phyloP scores from a whole-genome alignment of 2,888 invertebrate genomes.

The Nymphalis c-album region DNA sequence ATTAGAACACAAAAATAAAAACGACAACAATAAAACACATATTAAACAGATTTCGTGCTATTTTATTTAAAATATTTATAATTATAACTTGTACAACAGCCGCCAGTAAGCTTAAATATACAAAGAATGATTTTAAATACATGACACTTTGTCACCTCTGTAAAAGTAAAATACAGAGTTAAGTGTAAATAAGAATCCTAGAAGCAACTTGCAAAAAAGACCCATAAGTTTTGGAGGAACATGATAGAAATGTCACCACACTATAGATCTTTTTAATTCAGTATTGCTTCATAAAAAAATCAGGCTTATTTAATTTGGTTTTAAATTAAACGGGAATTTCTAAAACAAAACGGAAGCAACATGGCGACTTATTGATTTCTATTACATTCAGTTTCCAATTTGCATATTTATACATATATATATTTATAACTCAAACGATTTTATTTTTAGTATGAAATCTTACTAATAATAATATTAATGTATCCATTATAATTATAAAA shows the following conservation, averaged over 20 bases:
- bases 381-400: conserved; percentile 34
- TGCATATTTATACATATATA: conserved; percentile 25
- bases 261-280: not conserved
- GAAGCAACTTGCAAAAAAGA: not conserved
- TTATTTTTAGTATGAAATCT: conserved; percentile 17
- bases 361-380: conserved; percentile 37
- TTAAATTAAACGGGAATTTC: not conserved
- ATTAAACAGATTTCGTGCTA: conserved; percentile 71
- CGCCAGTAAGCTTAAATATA: conserved; percentile 57
- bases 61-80: conserved; percentile 54
- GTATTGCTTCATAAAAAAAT: not conserved
- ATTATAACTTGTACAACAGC: conserved; percentile 66
- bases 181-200: conserved; percentile 33
- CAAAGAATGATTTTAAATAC: conserved; percentile 29
- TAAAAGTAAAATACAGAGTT: conserved; percentile 39
- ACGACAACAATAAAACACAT: conserved; percentile 47
- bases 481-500: conserved; percentile 18
- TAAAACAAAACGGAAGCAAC: conserved; percentile 7
- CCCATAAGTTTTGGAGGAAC: conserved; percentile 7
- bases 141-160: conserved; percentile 40
- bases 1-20: not conserved
- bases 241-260: conserved; percentile 16
- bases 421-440: conserved; percentile 33
- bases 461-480: conserved; percentile 18
- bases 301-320: not conserved